Base-by-base conservation (phyloP, 2,888 invertebrate genomes). In the Cheilosia scutellata region DNA sequence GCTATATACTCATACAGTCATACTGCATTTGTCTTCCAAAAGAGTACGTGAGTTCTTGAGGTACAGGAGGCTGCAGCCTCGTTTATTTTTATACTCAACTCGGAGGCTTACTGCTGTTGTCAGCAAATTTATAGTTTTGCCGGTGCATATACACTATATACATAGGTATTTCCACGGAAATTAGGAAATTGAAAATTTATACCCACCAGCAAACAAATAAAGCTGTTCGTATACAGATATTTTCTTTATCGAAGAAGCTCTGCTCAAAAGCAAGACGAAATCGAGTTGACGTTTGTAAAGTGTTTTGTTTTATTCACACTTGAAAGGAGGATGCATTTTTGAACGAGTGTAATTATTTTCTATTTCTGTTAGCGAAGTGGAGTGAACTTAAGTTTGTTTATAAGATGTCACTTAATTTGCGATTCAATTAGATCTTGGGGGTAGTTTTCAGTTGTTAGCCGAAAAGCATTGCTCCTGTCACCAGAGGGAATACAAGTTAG, bases 141-240 rank as follows among this genome's bases (percentile, higher is more conserved):
- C 44, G 55, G 25, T 27, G 27, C 13, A 37, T 37, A 3, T 11
- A 37, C 11, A 37, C n/a, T 37, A 3, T 11, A 37, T 11, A 37
- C n/a, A 25, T 49, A 11, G 11, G 37, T 37, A 65, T 37, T 80
- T 66, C 53, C 29, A 66, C 33, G 49, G 75, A 68, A 47, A 80
- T 75, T 75, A 80, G 75, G 68, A 80, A 80, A 80, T 80, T 75
- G 80, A 76, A 80, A 80, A 68, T 75, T 33, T 68, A 68, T 80
- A 62, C 60, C 13, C 31, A 47, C 47, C 47, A 47, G 16, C 65
- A 75, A 57, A 75, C 68, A 70, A 76, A 75, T 55, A 40, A 68
- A 55, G 55, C 53, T 75, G 63, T 75, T 62, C 74, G 49, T 44
- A 37, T 51, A n/a, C n/a, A 51, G n/a, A 57, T 29, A 44, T 20